Evolutionary conservation across 1,140 invertebrate genomes (phyloP).

Genomic region (Orius insidiosus): DNA sequence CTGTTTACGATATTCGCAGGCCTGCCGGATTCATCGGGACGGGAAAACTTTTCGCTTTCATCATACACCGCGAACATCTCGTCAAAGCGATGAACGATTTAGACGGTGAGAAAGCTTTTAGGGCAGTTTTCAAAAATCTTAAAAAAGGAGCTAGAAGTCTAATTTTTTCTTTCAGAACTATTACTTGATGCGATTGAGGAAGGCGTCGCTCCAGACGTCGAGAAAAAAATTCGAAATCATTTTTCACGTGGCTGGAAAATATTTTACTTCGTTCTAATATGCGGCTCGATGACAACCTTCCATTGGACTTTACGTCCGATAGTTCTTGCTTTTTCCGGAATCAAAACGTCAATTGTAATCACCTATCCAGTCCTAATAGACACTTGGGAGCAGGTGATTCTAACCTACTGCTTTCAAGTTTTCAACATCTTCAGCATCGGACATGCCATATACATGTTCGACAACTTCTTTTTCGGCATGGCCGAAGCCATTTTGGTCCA

Average conservation of each 20-base stretch:
- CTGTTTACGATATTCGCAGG: too few relatives aligned
- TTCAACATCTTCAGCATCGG: conserved; percentile 6
- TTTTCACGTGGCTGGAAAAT: not conserved
- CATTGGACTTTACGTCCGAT: not conserved
- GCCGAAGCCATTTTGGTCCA: conserved; percentile 6
- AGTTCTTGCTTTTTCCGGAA: not conserved
- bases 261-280: not conserved
- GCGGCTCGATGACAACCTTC: not conserved
- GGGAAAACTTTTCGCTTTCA: too few relatives aligned
- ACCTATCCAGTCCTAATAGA: conserved; percentile 6
- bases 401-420: conserved; percentile 5
- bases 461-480: conserved; percentile 11
- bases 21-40: too few relatives aligned
- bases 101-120: too few relatives aligned
- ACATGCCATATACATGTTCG: conserved; percentile 6
- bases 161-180: conserved; percentile 1
- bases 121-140: too few relatives aligned
- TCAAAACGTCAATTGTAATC: conserved; percentile 4
- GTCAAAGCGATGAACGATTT: too few relatives aligned
- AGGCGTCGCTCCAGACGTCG: not conserved
- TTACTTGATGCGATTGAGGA: not conserved
- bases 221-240: not conserved
- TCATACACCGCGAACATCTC: too few relatives aligned
- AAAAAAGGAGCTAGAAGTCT: too few relatives aligned
- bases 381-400: conserved; percentile 4